Base-by-base conservation (phyloP, 2,113 vertebrate species). In the Oreochromis aureus region DNA sequence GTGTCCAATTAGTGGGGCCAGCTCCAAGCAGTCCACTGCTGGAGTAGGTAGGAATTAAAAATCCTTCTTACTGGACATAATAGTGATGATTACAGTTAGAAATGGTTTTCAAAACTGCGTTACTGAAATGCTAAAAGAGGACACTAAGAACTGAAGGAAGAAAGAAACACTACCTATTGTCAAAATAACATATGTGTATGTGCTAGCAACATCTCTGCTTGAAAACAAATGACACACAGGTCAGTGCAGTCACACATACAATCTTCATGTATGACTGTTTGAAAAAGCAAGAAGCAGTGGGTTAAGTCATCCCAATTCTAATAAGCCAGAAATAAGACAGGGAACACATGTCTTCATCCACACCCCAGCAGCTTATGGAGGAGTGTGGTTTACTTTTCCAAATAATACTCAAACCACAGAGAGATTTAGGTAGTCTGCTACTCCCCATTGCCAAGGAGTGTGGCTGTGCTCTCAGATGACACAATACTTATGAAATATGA, bases 401-500 rank as follows among this genome's bases (percentile, higher is more conserved):
- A 93, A 90, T 90, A 87, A 92, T 24, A 92, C 85, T 93, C 90
- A 88, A 89, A 95, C 93, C 95, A 89, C 92, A 92, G 89, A 87
- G 61, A 84, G 86, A 92, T 90, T 90, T 91, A 88, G 85, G 88
- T 86, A 86, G 92, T 88, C 90, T 93, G 85, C 88, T 87, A 46
- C 83, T 88, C 87, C 32, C 39, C 56, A 15, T 36, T 85, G 87
- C 91, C 92, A 95, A 66, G 69, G 66, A 89, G 90, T 16, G 86
- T 92, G 93, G 87, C 93, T 80, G 56, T 59, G 73, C 86, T 87
- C 85, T 94, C 83, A 84, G 53, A 86, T 94, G 93, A 93, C 92
- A 93, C 90, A 94, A 93, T 73, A 78, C 86, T 87, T 88, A 34
- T 83, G 82, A 91, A 89, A 93, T 92, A 91, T 91, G 89, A 93